phyloP scores from a whole-genome alignment of 2,113 vertebrate genomes.

The Paracanthobrama guichenoti region DNA sequence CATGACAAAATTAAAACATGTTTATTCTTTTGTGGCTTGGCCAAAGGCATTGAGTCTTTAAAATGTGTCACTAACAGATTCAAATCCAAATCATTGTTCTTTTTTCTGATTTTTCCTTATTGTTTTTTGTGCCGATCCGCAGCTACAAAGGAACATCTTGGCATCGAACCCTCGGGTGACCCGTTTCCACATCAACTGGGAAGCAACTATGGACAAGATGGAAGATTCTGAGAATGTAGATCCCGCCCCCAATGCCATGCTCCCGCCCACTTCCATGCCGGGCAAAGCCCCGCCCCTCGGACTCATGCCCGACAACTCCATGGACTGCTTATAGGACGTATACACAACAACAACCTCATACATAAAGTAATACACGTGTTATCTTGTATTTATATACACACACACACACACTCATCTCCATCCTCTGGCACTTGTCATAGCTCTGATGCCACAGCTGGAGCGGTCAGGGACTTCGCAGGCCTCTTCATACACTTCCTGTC shows the following conservation, averaged over 20 bases:
- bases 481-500: neutral
- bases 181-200: constrained; percentile 94
- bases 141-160: constrained; percentile 92
- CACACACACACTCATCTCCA: neutral
- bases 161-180: constrained; percentile 90
- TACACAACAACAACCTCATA: neutral
- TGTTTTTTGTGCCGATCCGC: constrained; percentile 9
- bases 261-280: constrained; percentile 78
- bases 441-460: neutral
- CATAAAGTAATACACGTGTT: neutral
- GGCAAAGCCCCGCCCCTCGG: constrained; percentile 79
- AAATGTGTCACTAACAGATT: neutral
- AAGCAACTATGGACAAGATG: constrained; percentile 80
- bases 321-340: constrained; percentile 82
- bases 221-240: constrained; percentile 87
- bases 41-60: neutral
- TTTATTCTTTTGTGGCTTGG: no score
- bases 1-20: no score
- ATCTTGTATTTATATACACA: constrained; percentile 11
- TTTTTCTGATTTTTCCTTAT: neutral
- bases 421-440: neutral
- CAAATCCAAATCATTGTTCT: neutral
- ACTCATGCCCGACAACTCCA: constrained; percentile 87
- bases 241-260: constrained; percentile 76
- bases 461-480: neutral